phyloP scores from a whole-genome alignment of 2,113 vertebrate genomes.

The Aptenodytes forsteri region DNA sequence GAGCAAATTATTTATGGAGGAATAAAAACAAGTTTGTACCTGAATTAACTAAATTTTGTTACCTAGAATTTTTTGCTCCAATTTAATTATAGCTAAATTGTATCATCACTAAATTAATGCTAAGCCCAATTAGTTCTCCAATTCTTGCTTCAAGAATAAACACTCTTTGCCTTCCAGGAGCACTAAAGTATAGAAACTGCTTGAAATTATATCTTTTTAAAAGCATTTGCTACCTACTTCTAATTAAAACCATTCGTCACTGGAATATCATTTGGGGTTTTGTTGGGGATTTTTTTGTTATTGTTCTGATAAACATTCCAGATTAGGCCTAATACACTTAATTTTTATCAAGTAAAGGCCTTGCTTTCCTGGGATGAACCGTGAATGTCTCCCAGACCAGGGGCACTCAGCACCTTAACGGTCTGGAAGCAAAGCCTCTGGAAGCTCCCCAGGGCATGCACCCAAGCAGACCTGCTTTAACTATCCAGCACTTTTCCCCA shows the following conservation, averaged over 20 bases:
- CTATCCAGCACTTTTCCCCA: not conserved
- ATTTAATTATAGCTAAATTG: constrained; percentile 62
- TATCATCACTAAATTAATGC: constrained; percentile 61
- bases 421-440: not conserved
- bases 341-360: not conserved
- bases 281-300: not conserved
- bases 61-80: not conserved
- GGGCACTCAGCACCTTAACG: not conserved
- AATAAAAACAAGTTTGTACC: not conserved
- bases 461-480: not conserved
- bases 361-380: not conserved
- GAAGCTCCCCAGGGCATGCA: accelerated
- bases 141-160: constrained; percentile 46
- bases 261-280: not conserved
- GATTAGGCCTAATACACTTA: not conserved
- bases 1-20: not conserved
- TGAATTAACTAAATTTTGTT: constrained; percentile 15
- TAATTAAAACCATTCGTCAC: constrained; percentile 70
- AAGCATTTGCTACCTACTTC: constrained; percentile 10
- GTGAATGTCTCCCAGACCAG: not conserved
- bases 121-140: constrained; percentile 40
- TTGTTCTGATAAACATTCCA: not conserved
- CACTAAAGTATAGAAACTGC: constrained; percentile 41
- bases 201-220: constrained; percentile 38
- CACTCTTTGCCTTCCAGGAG: constrained; percentile 43